Base-by-base conservation (phyloP, 2,113 vertebrate genomes). In the Pseudopipra pipra region DNA sequence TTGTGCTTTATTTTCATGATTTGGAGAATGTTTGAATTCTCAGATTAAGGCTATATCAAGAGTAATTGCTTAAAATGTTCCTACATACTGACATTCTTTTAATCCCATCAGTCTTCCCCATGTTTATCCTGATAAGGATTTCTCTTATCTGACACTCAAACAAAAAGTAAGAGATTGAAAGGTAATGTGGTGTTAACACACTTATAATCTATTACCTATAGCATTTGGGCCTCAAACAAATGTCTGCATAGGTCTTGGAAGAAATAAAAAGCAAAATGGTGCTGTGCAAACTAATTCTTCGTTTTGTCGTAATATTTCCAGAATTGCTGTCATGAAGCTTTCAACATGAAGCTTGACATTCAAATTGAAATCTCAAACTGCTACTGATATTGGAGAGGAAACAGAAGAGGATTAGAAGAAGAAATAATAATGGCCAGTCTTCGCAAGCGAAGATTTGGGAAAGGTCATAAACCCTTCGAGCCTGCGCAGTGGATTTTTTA, bases 291-390 rank as follows among this genome's bases (percentile, higher is more conserved):
- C 20, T 37, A 85, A 71, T 78, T 67, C 74, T 63, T 43, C 84
- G 6, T 67, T 94, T 89, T 80, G 65, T 89, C 43, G 49, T 54
- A 86, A 84, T 86, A 89, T 93, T 94, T 96, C 73, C 30, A 91
- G 77, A 90, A 89, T 13, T 89, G 28, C 77, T 78, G 80, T 67
- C 77, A 78, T 41, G 39, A 41, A 41, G 39, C 39, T 95, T 92
- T 89, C 77, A 89, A 33, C 75, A 76, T 56, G 58, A 90, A 68
- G n/a, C n/a, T 78, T 89, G 70, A 85, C 1, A 3, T 84, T 95
- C 61, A 62, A 77, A 72, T 49, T 73, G 54, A 79, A 83, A 70
- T 73, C 41, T 83, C 82, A 70, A 30, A 85, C 59, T 77, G 37
- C 43, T 88, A 35, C 67, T 76, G 46, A 70, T 70, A 46, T 3